A percentile compares a stretch with the other conserved stretches of the same genome.
Conservation (phyloP, 2,113 vertebrate genomes). For the Haemorhous mexicanus region DNA sequence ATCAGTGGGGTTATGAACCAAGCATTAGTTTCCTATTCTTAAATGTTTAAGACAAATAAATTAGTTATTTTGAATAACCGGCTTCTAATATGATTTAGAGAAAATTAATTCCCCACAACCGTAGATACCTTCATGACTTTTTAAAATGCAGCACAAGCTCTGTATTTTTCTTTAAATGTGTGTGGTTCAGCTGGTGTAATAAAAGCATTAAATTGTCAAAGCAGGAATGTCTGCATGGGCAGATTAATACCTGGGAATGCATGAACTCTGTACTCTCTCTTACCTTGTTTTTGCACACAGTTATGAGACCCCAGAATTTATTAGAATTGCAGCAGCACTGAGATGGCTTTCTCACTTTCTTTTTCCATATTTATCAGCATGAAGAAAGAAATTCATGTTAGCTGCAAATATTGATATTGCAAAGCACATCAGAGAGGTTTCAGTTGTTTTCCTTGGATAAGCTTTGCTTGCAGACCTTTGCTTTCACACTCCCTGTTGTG, state of each 20-base stretch:
- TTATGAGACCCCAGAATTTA: neutral
- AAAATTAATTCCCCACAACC: neutral
- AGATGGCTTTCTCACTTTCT: neutral
- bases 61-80: neutral
- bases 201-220: neutral
- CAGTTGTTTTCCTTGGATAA: neutral
- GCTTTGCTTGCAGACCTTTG: neutral
- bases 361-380: neutral
- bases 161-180: neutral
- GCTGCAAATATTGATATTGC: neutral
- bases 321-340: neutral
- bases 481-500: neutral
- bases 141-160: neutral
- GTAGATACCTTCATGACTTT: neutral
- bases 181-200: neutral
- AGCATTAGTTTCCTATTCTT: accelerated
- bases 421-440: neutral
- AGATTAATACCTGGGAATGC: neutral
- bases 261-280: neutral
- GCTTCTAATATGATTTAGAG: neutral
- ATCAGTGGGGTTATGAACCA: neutral
- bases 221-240: neutral
- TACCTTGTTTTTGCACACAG: neutral
- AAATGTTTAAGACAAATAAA: neutral
- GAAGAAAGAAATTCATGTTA: neutral